Percentiles rank a stretch among this genome's conserved stretches.
Evolutionary conservation across 2,797 vertebrate genomes (phyloP).

Genomic region (Ataeniobius toweri): DNA sequence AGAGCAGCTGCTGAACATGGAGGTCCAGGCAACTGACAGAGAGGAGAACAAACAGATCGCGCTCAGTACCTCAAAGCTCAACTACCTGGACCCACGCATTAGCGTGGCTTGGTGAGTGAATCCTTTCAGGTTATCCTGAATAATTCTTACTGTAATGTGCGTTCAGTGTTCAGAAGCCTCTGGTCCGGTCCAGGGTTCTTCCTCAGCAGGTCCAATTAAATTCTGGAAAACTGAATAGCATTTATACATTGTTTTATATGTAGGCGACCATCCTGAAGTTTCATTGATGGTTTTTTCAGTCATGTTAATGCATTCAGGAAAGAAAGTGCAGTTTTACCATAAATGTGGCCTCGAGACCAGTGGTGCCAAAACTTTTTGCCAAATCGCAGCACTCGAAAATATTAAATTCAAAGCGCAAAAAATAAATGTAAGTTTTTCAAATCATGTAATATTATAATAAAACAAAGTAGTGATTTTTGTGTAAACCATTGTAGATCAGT

Average conservation of each 20-base stretch:
- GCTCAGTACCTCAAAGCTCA: conserved; percentile 86
- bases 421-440: too few species aligned
- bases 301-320: background rate
- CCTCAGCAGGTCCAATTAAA: too few species aligned
- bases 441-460: background rate
- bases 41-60: conserved; percentile 88
- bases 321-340: background rate
- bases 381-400: too few species aligned
- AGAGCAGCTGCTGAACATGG: conserved; percentile 83
- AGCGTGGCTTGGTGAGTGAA: conserved; percentile 82
- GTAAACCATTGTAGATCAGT: background rate
- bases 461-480: background rate
- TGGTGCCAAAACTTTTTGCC: background rate
- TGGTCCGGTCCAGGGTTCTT: too few species aligned
- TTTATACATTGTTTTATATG: too few species aligned
- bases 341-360: background rate
- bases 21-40: conserved; percentile 84
- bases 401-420: too few species aligned
- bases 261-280: too few species aligned
- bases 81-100: conserved; percentile 87
- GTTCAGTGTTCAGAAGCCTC: too few species aligned
- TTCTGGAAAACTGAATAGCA: too few species aligned
- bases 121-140: too few species aligned
- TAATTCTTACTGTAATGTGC: too few species aligned
- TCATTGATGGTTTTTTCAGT: background rate